Evolutionary conservation across 2,797 vertebrate species (phyloP).

Genomic region (Gymnothorax javanicus): DNA sequence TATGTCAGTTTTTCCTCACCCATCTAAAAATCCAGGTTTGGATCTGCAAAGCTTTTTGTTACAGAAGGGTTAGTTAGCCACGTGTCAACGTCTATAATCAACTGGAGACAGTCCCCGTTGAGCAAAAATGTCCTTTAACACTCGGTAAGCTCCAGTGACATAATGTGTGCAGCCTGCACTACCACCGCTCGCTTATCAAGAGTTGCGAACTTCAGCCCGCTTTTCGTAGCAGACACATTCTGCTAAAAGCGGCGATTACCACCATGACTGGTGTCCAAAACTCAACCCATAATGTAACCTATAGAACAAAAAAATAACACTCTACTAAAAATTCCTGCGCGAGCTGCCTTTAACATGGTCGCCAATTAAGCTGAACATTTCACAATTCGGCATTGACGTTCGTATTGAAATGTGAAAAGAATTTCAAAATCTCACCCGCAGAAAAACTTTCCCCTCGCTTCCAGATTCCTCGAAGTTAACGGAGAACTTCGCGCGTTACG

Average conservation of each 20-base stretch:
- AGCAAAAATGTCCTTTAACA: not conserved
- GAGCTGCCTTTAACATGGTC: not conserved
- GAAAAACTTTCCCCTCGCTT: not conserved
- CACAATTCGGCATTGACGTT: not conserved
- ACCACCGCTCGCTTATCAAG: not conserved
- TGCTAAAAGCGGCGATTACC: not conserved
- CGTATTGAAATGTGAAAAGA: conserved; percentile 1
- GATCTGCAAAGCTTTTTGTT: not conserved
- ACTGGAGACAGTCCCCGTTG: not conserved
- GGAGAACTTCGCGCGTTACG: not conserved
- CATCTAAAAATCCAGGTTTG: not conserved
- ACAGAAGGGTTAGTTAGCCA: not conserved
- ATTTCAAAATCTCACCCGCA: not conserved
- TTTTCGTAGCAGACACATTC: not conserved
- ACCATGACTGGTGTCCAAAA: not conserved
- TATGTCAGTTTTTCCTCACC: not conserved
- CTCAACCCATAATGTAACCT: not conserved
- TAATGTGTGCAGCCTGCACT: not conserved
- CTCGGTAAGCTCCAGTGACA: not conserved
- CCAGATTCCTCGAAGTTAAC: not conserved
- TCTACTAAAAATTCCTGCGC: not conserved
- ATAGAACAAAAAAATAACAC: not conserved
- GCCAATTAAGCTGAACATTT: not conserved
- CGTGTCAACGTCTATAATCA: not conserved
- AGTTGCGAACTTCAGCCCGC: not conserved